Percentiles rank a stretch among this genome's conserved stretches.
Conservation (phyloP, 1,140 invertebrate species). For the Teleogryllus occipitalis region DNA sequence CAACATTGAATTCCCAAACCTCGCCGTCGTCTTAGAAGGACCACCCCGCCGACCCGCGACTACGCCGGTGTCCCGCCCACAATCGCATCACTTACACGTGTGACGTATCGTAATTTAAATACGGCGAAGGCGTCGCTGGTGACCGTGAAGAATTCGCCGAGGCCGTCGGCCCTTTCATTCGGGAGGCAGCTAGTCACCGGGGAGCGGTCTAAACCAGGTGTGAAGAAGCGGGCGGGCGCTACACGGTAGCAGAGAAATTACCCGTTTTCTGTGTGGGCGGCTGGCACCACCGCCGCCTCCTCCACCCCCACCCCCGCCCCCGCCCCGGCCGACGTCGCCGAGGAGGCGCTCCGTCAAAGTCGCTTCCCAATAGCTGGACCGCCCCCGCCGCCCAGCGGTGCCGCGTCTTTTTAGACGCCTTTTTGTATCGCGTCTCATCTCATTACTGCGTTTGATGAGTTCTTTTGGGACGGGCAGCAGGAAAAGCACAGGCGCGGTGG, state of each 20-base stretch:
- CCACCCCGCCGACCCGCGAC: neutral
- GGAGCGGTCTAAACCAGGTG: neutral
- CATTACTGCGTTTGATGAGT: slow-evolving; percentile 4
- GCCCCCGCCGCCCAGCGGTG: too few species aligned
- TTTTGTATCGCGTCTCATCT: neutral
- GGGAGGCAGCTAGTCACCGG: neutral
- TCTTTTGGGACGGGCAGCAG: neutral
- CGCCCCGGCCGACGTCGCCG: too few species aligned
- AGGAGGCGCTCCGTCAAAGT: too few species aligned
- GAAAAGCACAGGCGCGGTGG: too few species aligned
- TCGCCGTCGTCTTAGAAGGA: neutral
- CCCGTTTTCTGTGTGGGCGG: too few species aligned
- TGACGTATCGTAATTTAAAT: neutral
- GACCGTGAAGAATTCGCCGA: neutral
- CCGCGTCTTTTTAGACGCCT: neutral
- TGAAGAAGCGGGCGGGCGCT: neutral
- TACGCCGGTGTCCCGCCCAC: neutral
- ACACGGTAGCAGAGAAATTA: too few species aligned
- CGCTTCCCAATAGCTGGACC: too few species aligned
- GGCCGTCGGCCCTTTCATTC: too few species aligned
- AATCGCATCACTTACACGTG: neutral
- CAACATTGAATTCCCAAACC: neutral
- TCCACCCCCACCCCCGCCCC: too few species aligned
- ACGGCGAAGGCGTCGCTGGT: neutral
- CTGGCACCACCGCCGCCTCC: too few species aligned